A percentile compares a stretch with the other conserved stretches of the same genome.
Conservation (phyloP, 2,888 invertebrate species). For the Eutolmus rufibarbis region DNA sequence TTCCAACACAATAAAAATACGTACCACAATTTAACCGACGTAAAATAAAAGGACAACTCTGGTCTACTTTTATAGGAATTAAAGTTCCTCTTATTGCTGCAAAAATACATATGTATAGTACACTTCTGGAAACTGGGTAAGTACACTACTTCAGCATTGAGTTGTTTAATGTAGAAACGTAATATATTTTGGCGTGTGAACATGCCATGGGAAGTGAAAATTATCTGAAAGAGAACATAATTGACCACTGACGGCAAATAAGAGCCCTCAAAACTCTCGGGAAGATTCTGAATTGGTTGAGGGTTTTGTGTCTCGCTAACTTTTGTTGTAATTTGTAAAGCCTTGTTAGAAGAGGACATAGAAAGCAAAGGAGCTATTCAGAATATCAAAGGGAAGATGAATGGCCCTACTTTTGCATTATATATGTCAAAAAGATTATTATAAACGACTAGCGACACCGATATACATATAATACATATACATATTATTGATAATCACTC, state of each 20-base stretch:
- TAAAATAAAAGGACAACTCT: background rate
- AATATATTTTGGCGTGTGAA: background rate
- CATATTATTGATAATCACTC: no score
- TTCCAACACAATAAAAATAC: no score
- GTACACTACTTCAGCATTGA: background rate
- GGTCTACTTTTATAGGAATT: background rate
- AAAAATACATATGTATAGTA: background rate
- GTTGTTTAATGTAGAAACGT: background rate
- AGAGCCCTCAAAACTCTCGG: background rate
- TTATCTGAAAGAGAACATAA: background rate
- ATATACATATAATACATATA: background rate
- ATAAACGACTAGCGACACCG: background rate
- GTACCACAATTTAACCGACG: background rate
- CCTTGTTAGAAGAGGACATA: background rate
- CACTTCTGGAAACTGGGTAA: background rate
- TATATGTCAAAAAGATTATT: background rate
- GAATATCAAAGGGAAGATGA: background rate
- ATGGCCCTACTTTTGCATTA: background rate
- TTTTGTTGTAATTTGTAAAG: background rate
- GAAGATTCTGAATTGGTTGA: background rate
- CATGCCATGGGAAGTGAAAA: background rate
- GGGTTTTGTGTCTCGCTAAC: background rate
- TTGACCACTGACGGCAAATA: background rate
- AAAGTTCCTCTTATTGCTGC: background rate
- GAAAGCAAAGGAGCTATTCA: background rate